Evolutionary conservation across 2,888 invertebrate species (phyloP).

Genomic region (Helobdella robusta): DNA sequence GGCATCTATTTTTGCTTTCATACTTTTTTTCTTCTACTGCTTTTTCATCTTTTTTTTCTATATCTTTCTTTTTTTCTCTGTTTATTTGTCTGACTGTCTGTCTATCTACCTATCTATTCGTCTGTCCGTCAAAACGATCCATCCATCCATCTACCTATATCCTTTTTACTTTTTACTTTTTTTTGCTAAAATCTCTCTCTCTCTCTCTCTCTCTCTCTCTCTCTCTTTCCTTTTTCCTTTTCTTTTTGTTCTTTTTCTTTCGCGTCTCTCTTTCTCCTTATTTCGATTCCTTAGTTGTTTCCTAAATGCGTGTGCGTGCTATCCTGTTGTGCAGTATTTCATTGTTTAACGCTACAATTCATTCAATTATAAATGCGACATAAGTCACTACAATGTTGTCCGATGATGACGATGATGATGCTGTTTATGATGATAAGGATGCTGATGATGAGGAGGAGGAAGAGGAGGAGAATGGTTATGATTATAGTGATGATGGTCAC

Average conservation of each 20-base stretch:
- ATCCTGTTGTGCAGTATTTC: too few relatives aligned
- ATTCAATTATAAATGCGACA: too few relatives aligned
- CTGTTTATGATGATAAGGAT: background rate
- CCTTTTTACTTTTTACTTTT: background rate
- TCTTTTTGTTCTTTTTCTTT: background rate
- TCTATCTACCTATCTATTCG: too few relatives aligned
- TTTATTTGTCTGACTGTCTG: background rate
- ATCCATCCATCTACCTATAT: background rate
- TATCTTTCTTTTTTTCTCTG: background rate
- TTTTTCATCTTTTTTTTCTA: background rate
- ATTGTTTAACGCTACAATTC: too few relatives aligned
- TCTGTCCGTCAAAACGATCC: background rate
- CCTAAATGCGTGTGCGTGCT: background rate
- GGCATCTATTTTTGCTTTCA: background rate
- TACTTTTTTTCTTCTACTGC: background rate
- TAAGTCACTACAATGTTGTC: too few relatives aligned
- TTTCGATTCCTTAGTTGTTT: background rate
- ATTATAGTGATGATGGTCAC: background rate
- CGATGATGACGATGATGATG: background rate
- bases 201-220: constrained; percentile 3
- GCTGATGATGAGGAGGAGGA: background rate
- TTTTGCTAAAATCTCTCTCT: constrained; percentile 3
- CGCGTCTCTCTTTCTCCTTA: background rate
- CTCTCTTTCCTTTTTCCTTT: background rate
- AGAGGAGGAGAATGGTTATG: background rate